phyloP scores from a whole-genome alignment of 2,888 invertebrate genomes.

The Pollenia griseotomentosa region DNA sequence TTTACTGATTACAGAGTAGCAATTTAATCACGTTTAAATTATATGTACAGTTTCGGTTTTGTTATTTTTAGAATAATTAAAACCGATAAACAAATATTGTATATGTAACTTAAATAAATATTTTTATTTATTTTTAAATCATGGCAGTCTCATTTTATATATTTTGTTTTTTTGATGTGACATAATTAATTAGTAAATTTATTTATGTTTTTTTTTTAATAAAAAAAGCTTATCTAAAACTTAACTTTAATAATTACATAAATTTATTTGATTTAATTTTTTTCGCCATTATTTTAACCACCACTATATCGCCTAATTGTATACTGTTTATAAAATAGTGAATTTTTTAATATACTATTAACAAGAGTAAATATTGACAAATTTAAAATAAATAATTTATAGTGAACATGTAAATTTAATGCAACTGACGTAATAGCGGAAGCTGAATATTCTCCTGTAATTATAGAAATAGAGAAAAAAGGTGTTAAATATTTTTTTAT shows the following conservation, averaged over 20 bases:
- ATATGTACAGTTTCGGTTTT: slow-evolving; percentile 16
- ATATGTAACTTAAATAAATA: slow-evolving; percentile 11
- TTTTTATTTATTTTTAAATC: slow-evolving; percentile 52
- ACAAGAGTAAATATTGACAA: slow-evolving; percentile 38
- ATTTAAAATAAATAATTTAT: slow-evolving; percentile 46
- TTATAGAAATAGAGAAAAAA: slow-evolving; percentile 25
- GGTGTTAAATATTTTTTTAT: background rate
- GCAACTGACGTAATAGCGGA: slow-evolving; percentile 83
- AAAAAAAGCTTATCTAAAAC: slow-evolving; percentile 53
- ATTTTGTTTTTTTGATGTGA: slow-evolving; percentile 34
- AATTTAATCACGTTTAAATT: slow-evolving; percentile 12
- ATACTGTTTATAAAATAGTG: slow-evolving; percentile 28
- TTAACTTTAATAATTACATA: slow-evolving; percentile 18
- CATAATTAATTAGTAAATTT: slow-evolving; percentile 53
- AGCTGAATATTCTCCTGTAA: slow-evolving; percentile 83
- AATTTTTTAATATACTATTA: slow-evolving; percentile 8
- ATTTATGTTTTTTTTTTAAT: slow-evolving; percentile 31
- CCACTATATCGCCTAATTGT: slow-evolving; percentile 64
- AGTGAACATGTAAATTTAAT: slow-evolving; percentile 32
- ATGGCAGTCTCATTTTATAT: slow-evolving; percentile 67
- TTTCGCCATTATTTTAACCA: slow-evolving; percentile 57
- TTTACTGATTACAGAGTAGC: background rate
- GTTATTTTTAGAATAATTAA: slow-evolving; percentile 16
- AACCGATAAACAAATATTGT: slow-evolving; percentile 12
- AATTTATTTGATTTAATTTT: slow-evolving; percentile 8